Conservation (phyloP, 2,888 invertebrate species). For the Euplagia quadripunctaria region DNA sequence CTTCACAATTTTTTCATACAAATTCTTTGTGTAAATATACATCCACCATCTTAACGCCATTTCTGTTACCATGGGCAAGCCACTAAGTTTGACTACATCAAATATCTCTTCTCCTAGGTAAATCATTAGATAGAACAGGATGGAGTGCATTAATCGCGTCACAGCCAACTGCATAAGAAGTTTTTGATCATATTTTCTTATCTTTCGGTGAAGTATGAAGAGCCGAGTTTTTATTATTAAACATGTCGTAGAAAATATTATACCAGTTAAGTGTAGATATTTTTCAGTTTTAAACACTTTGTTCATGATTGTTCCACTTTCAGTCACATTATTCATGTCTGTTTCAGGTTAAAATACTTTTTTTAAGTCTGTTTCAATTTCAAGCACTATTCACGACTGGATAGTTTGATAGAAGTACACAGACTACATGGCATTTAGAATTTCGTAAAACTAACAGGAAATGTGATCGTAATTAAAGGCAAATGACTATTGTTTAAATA, state of each 20-base stretch:
- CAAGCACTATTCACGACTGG: not conserved
- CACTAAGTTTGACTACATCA: not conserved
- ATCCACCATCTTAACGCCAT: constrained; percentile 4
- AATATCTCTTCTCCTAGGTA: not conserved
- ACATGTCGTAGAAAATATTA: constrained; percentile 3
- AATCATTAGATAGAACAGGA: not conserved
- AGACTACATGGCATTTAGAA: not conserved
- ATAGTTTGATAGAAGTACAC: not conserved
- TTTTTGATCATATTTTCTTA: not conserved
- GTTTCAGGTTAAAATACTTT: not conserved
- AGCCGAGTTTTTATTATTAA: not conserved
- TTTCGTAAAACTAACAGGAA: not conserved
- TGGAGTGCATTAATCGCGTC: constrained; percentile 1
- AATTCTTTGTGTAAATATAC: constrained; percentile 1
- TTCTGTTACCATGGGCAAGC: not conserved
- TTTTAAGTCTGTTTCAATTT: not conserved
- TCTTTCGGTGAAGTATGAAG: not conserved
- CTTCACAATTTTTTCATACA: constrained; percentile 1
- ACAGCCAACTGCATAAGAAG: not conserved
- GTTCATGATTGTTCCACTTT: not conserved
- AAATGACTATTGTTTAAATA: not conserved
- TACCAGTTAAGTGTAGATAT: not conserved
- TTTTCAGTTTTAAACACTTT: not conserved
- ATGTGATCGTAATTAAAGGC: not conserved
- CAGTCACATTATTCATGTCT: not conserved